These are phyloP conservation scores for Bergia puertoricense DNA, from an alignment of 92 coral and sea anemone species.

Conservation along the genomic window DNA sequence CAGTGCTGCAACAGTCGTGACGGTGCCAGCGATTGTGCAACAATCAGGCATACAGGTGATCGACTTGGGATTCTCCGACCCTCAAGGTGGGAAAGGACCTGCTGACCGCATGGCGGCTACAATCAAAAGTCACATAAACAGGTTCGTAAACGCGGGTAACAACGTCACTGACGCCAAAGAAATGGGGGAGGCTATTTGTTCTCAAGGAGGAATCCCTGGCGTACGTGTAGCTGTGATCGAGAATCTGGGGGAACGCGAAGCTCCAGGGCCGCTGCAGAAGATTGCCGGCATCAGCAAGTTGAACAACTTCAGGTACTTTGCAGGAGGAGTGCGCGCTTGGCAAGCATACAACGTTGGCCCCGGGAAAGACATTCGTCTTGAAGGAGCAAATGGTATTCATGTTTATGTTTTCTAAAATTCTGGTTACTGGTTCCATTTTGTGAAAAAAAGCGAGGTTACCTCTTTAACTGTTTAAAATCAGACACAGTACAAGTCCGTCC, in stretches of 20 bases:
- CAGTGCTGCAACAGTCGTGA: slow-evolving; percentile 49
- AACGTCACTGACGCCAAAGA: slow-evolving; percentile 26
- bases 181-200: slow-evolving; percentile 26
- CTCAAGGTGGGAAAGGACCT: slow-evolving; percentile 70
- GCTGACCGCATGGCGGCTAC: slow-evolving; percentile 68
- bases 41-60: slow-evolving; percentile 43
- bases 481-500: no score
- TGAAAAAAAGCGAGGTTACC: neutral
- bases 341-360: slow-evolving; percentile 20
- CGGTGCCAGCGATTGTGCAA: slow-evolving; percentile 53
- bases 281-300: slow-evolving; percentile 35
- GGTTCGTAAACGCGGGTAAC: slow-evolving; percentile 53
- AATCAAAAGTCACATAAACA: slow-evolving; percentile 50
- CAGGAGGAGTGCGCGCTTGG: slow-evolving; percentile 36
- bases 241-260: slow-evolving; percentile 29
- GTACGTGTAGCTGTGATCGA: slow-evolving; percentile 23
- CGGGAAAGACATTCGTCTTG: neutral
- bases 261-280: slow-evolving; percentile 25
- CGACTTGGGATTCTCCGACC: slow-evolving; percentile 54
- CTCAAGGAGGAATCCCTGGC: slow-evolving; percentile 36
- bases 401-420: neutral
- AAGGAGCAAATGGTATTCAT: slow-evolving; percentile 9
- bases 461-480: neutral
- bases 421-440: neutral
- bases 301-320: slow-evolving; percentile 34